A percentile compares a stretch with the other conserved stretches of the same genome.
Evolutionary conservation across 2,797 vertebrate genomes (phyloP).

Genomic region (Siniperca scherzeri): DNA sequence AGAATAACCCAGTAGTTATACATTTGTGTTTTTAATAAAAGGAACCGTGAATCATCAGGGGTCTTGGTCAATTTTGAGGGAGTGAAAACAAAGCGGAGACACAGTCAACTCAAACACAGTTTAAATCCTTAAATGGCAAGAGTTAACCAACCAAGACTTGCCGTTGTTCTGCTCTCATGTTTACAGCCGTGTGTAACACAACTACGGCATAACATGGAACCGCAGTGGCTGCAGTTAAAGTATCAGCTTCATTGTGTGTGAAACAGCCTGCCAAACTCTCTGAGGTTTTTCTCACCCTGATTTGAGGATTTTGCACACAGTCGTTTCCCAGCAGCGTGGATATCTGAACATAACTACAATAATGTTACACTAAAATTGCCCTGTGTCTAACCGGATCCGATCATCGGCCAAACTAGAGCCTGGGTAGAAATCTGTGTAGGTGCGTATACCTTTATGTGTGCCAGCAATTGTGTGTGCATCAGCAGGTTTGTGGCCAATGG

Average conservation of each 20-base stretch:
- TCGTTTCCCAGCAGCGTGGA: conserved; percentile 19
- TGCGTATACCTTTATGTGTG: background rate
- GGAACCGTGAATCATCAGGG: conserved; percentile 13
- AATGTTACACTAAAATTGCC: conserved; percentile 21
- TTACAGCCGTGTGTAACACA: conserved; percentile 52
- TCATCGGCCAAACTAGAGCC: background rate
- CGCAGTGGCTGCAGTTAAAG: conserved; percentile 60
- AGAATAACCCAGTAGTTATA: conserved; percentile 17
- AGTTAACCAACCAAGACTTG: conserved; percentile 9
- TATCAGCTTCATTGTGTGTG: conserved; percentile 45
- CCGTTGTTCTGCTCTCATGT: conserved; percentile 20
- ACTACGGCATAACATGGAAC: conserved; percentile 46
- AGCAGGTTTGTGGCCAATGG: conserved; percentile 4
- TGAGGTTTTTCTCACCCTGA: conserved; percentile 43
- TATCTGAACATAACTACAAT: conserved; percentile 31
- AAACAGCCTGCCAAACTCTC: conserved; percentile 54
- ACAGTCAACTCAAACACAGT: conserved; percentile 3
- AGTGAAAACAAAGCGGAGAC: conserved; percentile 12
- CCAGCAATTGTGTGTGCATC: conserved; percentile 7
- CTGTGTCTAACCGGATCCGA: conserved; percentile 27
- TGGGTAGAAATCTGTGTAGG: background rate
- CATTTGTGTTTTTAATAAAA: conserved; percentile 40
- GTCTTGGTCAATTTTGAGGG: conserved; percentile 17
- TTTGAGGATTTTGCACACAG: conserved; percentile 29
- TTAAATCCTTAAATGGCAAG: conserved; percentile 32